Conservation (phyloP, 2,797 vertebrate genomes). For the Gouania willdenowi region DNA sequence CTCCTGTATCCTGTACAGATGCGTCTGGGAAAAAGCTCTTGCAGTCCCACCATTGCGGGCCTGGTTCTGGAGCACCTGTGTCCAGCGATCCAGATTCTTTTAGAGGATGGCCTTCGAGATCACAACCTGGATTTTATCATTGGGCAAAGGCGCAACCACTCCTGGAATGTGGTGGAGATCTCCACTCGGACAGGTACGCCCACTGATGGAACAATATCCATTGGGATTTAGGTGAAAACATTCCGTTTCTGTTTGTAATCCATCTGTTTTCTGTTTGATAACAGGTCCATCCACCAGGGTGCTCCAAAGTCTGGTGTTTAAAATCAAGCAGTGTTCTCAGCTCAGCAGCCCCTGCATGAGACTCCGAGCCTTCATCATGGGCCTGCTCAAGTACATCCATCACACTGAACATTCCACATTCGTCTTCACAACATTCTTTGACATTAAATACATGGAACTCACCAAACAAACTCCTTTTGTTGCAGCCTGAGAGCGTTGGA, state of each 20-base stretch:
- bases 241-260: not conserved
- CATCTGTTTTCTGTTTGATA: not conserved
- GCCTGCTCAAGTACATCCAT: constrained; percentile 88
- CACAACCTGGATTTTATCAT: constrained; percentile 90
- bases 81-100: constrained; percentile 84
- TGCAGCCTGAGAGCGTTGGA: constrained; percentile 88
- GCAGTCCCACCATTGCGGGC: constrained; percentile 86
- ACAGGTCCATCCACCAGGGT: constrained; percentile 85
- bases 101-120: constrained; percentile 90
- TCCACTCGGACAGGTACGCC: constrained; percentile 83
- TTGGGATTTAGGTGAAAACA: too few relatives aligned
- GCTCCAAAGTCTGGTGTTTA: constrained; percentile 82
- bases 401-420: too few relatives aligned
- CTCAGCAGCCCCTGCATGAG: constrained; percentile 86
- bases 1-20: constrained; percentile 71
- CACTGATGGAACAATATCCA: too few relatives aligned
- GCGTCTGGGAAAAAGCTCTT: constrained; percentile 87
- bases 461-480: constrained; percentile 11
- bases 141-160: constrained; percentile 85
- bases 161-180: constrained; percentile 89
- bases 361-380: constrained; percentile 90
- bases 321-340: constrained; percentile 82
- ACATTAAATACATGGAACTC: too few relatives aligned
- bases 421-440: too few relatives aligned
- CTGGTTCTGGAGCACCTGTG: constrained; percentile 92